A percentile compares a stretch with the other conserved stretches of the same genome.
Evolutionary conservation across 2,888 invertebrate genomes (phyloP).

Genomic region (Augochlorella aurata): DNA sequence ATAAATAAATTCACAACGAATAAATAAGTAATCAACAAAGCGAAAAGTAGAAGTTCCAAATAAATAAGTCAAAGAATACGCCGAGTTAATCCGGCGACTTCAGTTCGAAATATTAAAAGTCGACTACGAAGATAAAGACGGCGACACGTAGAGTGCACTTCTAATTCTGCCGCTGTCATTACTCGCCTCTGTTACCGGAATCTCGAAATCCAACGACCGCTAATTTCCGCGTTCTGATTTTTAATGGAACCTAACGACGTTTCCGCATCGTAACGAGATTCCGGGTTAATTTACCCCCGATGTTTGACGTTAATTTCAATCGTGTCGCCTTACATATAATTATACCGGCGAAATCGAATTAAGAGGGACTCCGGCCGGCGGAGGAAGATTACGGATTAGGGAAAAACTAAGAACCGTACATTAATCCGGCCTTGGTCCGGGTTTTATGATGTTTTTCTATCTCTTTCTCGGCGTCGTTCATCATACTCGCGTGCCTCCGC

Average conservation of each 20-base stretch:
- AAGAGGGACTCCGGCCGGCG: constrained; percentile 47
- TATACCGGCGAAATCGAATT: constrained; percentile 56
- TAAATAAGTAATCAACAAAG: no score
- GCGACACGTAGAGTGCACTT: background rate
- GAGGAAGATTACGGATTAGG: constrained; percentile 60
- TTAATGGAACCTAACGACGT: constrained; percentile 28
- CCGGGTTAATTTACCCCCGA: constrained; percentile 8
- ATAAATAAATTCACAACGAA: no score
- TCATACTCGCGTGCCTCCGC: constrained; percentile 2
- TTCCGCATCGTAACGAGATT: constrained; percentile 28
- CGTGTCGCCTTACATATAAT: constrained; percentile 47
- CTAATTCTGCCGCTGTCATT: background rate
- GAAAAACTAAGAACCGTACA: constrained; percentile 59
- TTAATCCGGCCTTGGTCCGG: constrained; percentile 59
- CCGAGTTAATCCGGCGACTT: background rate
- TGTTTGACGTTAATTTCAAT: constrained; percentile 56
- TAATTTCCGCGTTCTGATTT: constrained; percentile 36
- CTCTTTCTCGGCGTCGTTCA: constrained; percentile 19
- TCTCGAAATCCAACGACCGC: constrained; percentile 1
- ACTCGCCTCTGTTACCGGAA: background rate
- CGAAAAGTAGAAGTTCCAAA: no score
- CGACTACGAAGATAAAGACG: no score
- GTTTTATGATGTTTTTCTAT: constrained; percentile 44
- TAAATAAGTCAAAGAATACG: no score
- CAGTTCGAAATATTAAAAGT: background rate